Conservation (phyloP, 2,888 invertebrate species). For the Epistrophe eligans region DNA sequence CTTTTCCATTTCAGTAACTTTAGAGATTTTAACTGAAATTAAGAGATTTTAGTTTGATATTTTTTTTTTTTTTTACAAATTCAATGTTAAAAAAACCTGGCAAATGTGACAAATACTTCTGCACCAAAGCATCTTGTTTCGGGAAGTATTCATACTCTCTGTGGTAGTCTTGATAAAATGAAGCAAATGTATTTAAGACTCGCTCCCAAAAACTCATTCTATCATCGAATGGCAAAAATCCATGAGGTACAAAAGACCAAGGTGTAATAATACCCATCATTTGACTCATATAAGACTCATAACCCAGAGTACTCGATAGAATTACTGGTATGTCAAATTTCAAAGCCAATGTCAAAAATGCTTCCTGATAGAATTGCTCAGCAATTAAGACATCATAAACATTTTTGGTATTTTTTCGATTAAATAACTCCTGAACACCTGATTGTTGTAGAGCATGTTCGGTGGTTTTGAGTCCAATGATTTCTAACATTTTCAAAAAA, state of each 20-base stretch:
- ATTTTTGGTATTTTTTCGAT: conserved; percentile 77
- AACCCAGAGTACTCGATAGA: conserved; percentile 83
- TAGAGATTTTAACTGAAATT: conserved; percentile 81
- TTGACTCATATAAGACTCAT: conserved; percentile 84
- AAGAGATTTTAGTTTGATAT: neutral
- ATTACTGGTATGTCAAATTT: conserved; percentile 83
- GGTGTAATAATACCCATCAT: conserved; percentile 84
- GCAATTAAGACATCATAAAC: conserved; percentile 84
- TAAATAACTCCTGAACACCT: conserved; percentile 80
- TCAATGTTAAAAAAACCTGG: conserved; percentile 71
- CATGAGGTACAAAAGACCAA: conserved; percentile 84
- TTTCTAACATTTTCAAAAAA: conserved; percentile 80
- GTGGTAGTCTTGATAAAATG: conserved; percentile 80
- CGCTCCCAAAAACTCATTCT: conserved; percentile 85
- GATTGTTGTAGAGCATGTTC: conserved; percentile 81
- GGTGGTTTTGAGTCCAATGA: conserved; percentile 80
- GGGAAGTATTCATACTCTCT: conserved; percentile 81
- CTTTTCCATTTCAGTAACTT: conserved; percentile 83
- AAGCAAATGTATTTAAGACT: conserved; percentile 84
- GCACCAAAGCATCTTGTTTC: conserved; percentile 81
- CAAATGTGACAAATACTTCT: conserved; percentile 80
- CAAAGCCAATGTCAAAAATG: conserved; percentile 82
- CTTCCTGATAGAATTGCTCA: conserved; percentile 84
- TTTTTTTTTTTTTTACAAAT: too few relatives aligned
- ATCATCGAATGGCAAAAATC: conserved; percentile 84